Evolutionary conservation across 2,888 invertebrate species (phyloP).

Genomic region (Amphipyra berbera): DNA sequence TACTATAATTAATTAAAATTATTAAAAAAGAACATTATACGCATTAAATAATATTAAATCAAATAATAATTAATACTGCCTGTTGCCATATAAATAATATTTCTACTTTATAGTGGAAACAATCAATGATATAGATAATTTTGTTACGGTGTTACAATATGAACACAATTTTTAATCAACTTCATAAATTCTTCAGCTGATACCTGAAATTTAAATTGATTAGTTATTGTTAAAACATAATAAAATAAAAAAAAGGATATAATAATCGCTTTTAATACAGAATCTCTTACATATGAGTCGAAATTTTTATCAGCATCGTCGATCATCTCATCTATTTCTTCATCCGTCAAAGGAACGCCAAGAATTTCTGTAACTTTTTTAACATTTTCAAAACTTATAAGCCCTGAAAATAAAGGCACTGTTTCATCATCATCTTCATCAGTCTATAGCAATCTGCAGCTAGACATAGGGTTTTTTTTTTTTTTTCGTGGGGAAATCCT

Average conservation of each 20-base stretch:
- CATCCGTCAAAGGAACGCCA: constrained; percentile 78
- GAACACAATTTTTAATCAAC: constrained; percentile 81
- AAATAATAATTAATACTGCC: not conserved
- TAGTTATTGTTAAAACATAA: not conserved
- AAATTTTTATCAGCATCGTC: constrained; percentile 85
- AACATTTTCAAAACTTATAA: constrained; percentile 80
- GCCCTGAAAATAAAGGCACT: constrained; percentile 68
- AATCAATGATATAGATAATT: not conserved
- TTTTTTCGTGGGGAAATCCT: too few species aligned
- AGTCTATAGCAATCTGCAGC: too few species aligned
- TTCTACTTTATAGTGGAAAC: not conserved
- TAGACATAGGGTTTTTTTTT: too few species aligned
- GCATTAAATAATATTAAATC: too few species aligned
- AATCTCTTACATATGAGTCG: constrained; percentile 76
- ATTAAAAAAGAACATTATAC: too few species aligned
- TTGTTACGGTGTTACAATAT: constrained; percentile 79
- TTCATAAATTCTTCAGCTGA: constrained; percentile 83
- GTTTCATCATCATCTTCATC: not conserved
- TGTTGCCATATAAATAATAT: not conserved
- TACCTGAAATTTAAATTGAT: constrained; percentile 70
- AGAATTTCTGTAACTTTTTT: constrained; percentile 78
- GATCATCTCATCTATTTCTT: constrained; percentile 87
- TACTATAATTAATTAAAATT: too few species aligned
- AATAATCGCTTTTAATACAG: not conserved
- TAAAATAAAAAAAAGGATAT: not conserved